These are phyloP conservation scores for Gopherus flavomarginatus DNA, from an alignment of 2,113 vertebrate genomes.

Conservation along the genomic window DNA sequence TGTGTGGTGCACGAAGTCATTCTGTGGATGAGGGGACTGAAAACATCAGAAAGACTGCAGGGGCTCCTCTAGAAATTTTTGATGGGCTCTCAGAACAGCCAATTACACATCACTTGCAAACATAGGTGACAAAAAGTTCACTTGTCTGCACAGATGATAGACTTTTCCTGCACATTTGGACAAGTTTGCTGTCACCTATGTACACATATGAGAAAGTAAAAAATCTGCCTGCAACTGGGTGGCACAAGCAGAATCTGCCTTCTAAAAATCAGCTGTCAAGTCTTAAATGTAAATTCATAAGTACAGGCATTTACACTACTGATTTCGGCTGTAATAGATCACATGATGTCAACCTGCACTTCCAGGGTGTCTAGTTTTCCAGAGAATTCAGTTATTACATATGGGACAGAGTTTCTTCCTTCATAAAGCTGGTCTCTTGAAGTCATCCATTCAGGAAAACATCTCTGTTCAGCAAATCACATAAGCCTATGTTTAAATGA, in stretches of 20 bases:
- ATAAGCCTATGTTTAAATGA: background rate
- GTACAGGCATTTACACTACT: rapidly evolving
- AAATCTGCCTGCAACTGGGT: rapidly evolving
- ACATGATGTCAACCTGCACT: background rate
- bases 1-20: background rate
- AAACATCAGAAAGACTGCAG: background rate
- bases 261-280: background rate
- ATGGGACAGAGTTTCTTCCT: background rate
- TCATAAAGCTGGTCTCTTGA: rapidly evolving
- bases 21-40: background rate
- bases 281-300: rapidly evolving
- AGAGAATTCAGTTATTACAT: rapidly evolving
- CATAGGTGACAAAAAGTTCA: rapidly evolving
- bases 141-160: background rate
- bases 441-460: background rate
- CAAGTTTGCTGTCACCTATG: background rate
- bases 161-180: background rate
- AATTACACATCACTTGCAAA: background rate
- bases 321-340: background rate
- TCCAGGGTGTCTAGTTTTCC: background rate
- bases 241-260: background rate
- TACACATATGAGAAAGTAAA: background rate
- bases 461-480: background rate
- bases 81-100: background rate
- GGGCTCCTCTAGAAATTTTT: background rate